Conservation (phyloP, 2,888 invertebrate genomes). For the Eristalinus sepulchralis region DNA sequence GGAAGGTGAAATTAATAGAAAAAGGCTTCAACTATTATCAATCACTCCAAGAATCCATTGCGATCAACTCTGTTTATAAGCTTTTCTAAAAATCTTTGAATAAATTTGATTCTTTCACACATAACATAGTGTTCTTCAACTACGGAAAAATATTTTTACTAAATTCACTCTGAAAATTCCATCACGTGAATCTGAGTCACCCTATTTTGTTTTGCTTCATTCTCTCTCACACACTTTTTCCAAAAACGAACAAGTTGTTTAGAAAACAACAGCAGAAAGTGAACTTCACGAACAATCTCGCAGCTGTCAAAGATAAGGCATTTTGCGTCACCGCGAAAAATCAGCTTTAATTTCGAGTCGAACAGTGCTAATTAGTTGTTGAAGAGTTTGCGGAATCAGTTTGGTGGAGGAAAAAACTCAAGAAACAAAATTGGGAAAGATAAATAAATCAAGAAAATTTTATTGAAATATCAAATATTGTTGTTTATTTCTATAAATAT, state of each 20-base stretch:
- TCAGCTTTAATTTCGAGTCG: slow-evolving; percentile 39
- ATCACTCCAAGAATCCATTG: no score
- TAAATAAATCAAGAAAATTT: slow-evolving; percentile 1
- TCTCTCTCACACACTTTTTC: neutral
- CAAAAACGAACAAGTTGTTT: neutral
- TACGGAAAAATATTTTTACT: no score
- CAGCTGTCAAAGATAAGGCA: slow-evolving; percentile 46
- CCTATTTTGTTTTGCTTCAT: neutral
- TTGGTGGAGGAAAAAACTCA: slow-evolving; percentile 11
- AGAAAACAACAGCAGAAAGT: neutral
- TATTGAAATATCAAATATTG: neutral
- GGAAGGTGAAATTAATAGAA: no score
- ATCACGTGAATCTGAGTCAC: neutral
- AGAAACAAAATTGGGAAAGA: slow-evolving; percentile 34
- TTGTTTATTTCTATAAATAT: neutral
- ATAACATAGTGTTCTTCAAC: no score
- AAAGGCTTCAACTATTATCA: no score
- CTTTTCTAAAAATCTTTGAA: no score
- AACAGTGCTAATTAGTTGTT: slow-evolving; percentile 68
- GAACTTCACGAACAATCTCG: slow-evolving; percentile 29
- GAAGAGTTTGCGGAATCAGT: slow-evolving; percentile 62
- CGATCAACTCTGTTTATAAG: no score
- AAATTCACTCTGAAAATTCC: no score
- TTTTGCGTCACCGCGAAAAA: slow-evolving; percentile 67
- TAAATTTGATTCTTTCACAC: no score